Base-by-base conservation (phyloP, 2,888 invertebrate species). In the Cephus pygmeus region DNA sequence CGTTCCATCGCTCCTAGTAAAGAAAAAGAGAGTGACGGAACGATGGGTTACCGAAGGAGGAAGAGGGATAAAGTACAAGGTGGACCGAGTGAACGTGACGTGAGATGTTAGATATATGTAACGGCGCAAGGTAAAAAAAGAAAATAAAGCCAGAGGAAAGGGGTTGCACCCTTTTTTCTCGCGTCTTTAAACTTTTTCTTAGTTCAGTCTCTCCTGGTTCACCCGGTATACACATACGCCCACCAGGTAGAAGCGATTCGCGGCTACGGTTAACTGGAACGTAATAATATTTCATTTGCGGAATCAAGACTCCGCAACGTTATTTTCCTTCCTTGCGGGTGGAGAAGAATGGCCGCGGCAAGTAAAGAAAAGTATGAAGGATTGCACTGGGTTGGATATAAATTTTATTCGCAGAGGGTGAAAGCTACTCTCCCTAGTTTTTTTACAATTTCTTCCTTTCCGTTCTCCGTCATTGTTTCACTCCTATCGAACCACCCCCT, bases 241-340 rank as follows among this genome's bases (percentile, higher is more conserved):
- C 23, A 9, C 56, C 1, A 56, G 56, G 9, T 56, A 56, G 15
- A 9, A 56, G 56, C 56, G 2, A 3, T 23, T 56, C 56, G 23
- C 23, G 23, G 9, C 9, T 23, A 9, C 56, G 56, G 56, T 56
- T 23, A 56, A 56, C 56, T 56, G 56, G 56, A 56, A 56, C 79
- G 82, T 83, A 86, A 87, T 87, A 87, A 87, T 87, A 87, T 87
- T 87, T 87, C 87, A 87, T 87, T 87, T 83, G 83, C 83, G 85
- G 85, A 87, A 87, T 87, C 87, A 86, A 56, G 56, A 56, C 56
- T 56, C 23, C 9, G 56, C 56, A 23, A 23, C 56, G 23, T 56
- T 56, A 56, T 56, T 56, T 56, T 56, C 56, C 15, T 56, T 3
- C 23, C 11, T 3, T 9, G 56, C 12, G 30, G 73, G 73, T 31